Evolutionary conservation across 2,113 vertebrate genomes (phyloP).

Genomic region (Sturnira hondurensis): DNA sequence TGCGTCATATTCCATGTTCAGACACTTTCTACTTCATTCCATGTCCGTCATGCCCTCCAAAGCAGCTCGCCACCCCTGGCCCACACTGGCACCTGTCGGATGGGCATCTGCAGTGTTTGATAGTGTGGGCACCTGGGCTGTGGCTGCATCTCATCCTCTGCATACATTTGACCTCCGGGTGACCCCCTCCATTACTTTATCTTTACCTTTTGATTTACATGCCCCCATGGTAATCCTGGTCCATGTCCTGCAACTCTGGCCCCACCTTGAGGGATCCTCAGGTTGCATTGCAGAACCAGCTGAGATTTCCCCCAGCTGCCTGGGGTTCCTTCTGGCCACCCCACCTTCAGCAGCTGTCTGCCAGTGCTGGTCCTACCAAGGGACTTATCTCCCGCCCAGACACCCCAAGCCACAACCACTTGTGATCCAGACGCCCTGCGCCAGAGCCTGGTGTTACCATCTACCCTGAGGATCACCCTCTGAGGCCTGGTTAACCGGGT

Average conservation of each 20-base stretch:
- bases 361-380: accelerated
- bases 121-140: background rate
- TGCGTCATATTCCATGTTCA: no score
- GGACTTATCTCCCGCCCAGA: background rate
- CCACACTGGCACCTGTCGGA: background rate
- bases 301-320: background rate
- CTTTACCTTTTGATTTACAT: background rate
- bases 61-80: no score
- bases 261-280: background rate
- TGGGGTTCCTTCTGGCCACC: background rate
- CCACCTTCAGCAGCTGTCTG: background rate
- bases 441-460: background rate
- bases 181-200: background rate
- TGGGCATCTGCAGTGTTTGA: no score
- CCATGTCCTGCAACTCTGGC: background rate
- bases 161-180: background rate
- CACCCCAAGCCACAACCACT: no score
- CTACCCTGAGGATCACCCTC: background rate
- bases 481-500: background rate
- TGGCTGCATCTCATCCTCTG: background rate
- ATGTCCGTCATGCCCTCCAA: no score
- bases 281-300: accelerated
- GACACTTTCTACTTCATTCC: no score
- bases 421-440: no score
- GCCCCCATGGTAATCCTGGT: background rate